Evolutionary conservation across 2,113 vertebrate genomes (phyloP), one percentile per base, ranked within the genome.

Genomic region (Pyrgilauda ruficollis): DNA sequence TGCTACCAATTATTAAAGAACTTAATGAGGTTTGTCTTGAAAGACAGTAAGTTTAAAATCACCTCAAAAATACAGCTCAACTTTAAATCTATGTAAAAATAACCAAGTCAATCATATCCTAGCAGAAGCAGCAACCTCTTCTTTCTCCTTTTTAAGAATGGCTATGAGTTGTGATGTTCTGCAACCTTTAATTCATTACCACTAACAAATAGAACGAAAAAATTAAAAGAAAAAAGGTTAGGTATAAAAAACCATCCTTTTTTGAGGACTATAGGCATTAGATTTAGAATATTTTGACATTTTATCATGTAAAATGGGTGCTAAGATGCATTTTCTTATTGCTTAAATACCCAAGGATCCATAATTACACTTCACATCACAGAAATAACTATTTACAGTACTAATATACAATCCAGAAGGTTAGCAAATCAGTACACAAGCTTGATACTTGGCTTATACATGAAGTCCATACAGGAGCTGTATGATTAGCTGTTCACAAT

Each of bases 191-290:
- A 21, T 47, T 6, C 15, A n/a, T 19, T 55, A 33, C 8, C 10
- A 63, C 5, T 52, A 66, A 66, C 1, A n/a, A 2, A 59, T 7
- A 46, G 35, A 76, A 63, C 39, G 31, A 33, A 44, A 53, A 68
- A 44, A 7, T 6, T 6, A 14, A 13, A 4, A 6, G 2, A 61
- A 49, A 22, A 47, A 20, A 4, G 0, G 1, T 22, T 31, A 46
- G 14, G 17, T 18, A 41, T 37, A 6, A 39, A 62, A 69, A 52
- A 11, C 0, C 1, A 7, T 37, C 10, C 33, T n/a, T 61, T 63
- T 66, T 8, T 72, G 26, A 82, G 49, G 10, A 41, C 16, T 39
- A 41, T 2, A 68, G 11, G 2, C 10, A 41, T 59, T 50, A 53
- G 11, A 52, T 8, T 41, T 31, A 37, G 10, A 59, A 39, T 74